Base-by-base conservation (phyloP, 2,888 invertebrate genomes). In the Diogma glabrata region DNA sequence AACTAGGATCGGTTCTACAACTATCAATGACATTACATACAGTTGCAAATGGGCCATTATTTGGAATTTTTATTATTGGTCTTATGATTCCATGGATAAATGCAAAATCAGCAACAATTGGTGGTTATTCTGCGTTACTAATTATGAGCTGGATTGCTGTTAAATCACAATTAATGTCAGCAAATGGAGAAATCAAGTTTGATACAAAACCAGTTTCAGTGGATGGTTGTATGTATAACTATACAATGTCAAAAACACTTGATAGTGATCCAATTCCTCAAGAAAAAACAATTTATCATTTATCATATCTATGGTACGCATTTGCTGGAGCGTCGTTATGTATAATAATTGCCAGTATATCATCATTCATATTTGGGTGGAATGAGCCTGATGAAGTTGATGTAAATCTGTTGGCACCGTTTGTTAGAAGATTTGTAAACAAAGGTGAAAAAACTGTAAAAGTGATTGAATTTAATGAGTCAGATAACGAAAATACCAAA, bases 121-220 rank as follows among this genome's bases (percentile, higher is more conserved):
- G 87, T 33, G 83, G 86, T 22, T 59, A 81, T 1, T 66, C 76
- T 0, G 81, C 84, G 1, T 69, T 86, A 49, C 55, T 72, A 9
- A 73, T 77, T n/a, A 77, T 84, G 61, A 74, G 78, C 52, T 85
- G 82, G 81, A 68, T 86, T 1, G 81, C 79, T 14, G 63, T 82
- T 1, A 77, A 79, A 7, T 4, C 10, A 4, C 40, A 40, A 40
- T 61, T 79, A 9, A 81, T 80, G 0, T 81, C 84, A 54, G 79
- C 81, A 2, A 72, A 69, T 6, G 83, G 82, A 1, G 71, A 72
- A 51, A 67, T 81, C 19, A 74, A 69, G 20, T 76, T 77, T 62
- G 72, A 73, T 2, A 73, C 72, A 57, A 75, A 79, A 61, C 73
- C 75, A 0, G 68, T 75, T 1, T 70, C 72, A 2, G 71, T 70